These are phyloP conservation scores for Delichon dasypus DNA, from an alignment of 2,797 vertebrate genomes.

Conservation along the genomic window DNA sequence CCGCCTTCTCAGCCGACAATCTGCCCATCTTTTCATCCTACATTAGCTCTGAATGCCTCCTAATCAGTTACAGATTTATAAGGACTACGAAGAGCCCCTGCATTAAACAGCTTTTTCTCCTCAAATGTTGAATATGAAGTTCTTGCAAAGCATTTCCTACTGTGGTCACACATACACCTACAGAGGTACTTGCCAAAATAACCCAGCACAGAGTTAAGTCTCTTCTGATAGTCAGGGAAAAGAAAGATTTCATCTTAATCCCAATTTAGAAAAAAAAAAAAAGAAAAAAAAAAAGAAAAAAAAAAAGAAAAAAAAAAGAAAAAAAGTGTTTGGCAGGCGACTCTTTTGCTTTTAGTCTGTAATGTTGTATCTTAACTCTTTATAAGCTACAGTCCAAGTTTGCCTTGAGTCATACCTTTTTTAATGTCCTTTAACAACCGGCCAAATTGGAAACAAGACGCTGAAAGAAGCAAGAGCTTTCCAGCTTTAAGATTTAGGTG, in stretches of 20 bases:
- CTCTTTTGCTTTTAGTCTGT: not conserved
- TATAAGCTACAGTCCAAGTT: not conserved
- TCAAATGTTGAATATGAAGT: constrained; percentile 29
- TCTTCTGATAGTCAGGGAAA: not conserved
- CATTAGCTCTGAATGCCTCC: constrained; percentile 37
- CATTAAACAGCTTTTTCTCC: constrained; percentile 44
- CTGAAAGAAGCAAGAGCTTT: not conserved
- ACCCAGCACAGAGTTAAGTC: not conserved
- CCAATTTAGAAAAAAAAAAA: not conserved
- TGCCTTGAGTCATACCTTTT: not conserved
- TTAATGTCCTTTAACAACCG: not conserved
- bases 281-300: too few relatives aligned
- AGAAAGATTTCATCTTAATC: constrained; percentile 16
- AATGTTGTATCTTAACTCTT: constrained; percentile 3
- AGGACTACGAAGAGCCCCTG: not conserved
- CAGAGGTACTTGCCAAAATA: not conserved
- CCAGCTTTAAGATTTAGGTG: not conserved
- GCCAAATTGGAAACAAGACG: not conserved
- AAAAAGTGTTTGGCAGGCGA: not conserved
- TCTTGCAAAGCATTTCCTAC: constrained; percentile 7
- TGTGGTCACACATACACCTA: constrained; percentile 26
- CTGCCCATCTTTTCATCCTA: constrained; percentile 37
- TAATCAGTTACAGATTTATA: constrained; percentile 62
- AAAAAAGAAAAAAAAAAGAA: not conserved
- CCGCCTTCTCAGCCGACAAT: not conserved